A percentile compares a stretch with the other conserved stretches of the same genome.
Evolutionary conservation across 2,888 invertebrate genomes (phyloP).

Genomic region (Malachius bipustulatus): DNA sequence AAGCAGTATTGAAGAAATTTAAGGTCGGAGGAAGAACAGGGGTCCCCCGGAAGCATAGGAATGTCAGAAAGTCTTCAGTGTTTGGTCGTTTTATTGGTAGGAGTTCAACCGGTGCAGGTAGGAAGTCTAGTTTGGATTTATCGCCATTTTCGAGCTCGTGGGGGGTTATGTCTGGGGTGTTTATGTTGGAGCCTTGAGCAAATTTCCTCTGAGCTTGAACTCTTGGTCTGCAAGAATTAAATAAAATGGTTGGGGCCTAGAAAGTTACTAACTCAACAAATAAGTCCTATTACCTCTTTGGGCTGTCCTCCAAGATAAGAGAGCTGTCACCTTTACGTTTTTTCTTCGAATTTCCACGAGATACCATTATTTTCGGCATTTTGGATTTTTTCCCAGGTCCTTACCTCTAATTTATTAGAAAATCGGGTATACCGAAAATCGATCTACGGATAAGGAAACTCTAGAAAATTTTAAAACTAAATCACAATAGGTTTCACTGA

Average conservation of each 20-base stretch:
- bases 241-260: slow-evolving; percentile 9
- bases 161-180: slow-evolving; percentile 46
- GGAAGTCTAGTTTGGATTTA: slow-evolving; percentile 29
- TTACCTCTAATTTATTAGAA: too few relatives aligned
- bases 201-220: slow-evolving; percentile 81
- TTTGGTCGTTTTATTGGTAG: slow-evolving; percentile 59
- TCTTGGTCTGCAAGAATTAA: slow-evolving; percentile 47
- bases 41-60: slow-evolving; percentile 71
- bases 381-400: too few relatives aligned
- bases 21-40: slow-evolving; percentile 58
- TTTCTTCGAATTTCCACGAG: slow-evolving; percentile 34
- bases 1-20: slow-evolving; percentile 52
- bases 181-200: slow-evolving; percentile 62
- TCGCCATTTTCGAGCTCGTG: slow-evolving; percentile 47
- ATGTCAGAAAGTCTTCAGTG: slow-evolving; percentile 77
- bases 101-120: slow-evolving; percentile 46
- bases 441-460: too few relatives aligned
- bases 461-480: too few relatives aligned
- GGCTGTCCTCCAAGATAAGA: slow-evolving; percentile 33
- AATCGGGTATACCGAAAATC: too few relatives aligned
- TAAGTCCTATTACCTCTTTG: slow-evolving; percentile 34
- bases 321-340: slow-evolving; percentile 34
- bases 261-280: slow-evolving; percentile 3
- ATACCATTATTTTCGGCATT: slow-evolving; percentile 29
- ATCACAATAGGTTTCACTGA: too few relatives aligned